Percentiles rank a stretch among this genome's conserved stretches.
These are phyloP conservation scores for Sebastes diaconus DNA, from an alignment of 2,797 vertebrate species.

Conservation along the genomic window DNA sequence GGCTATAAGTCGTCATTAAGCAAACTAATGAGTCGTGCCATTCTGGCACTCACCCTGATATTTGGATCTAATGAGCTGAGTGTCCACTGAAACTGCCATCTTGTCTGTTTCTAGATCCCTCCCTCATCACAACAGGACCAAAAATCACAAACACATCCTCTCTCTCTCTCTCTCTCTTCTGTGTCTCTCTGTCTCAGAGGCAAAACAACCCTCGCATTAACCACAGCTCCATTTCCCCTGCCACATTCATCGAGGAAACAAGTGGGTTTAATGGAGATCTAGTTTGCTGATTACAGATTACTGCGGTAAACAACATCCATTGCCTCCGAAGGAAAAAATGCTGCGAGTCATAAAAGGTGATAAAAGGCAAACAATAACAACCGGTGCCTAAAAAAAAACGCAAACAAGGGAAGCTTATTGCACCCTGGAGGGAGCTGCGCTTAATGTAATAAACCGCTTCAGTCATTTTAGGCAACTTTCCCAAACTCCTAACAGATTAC, in stretches of 20 bases:
- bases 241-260: conserved; percentile 67
- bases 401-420: conserved; percentile 50
- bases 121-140: neutral
- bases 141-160: conserved; percentile 28
- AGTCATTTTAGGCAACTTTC: conserved; percentile 34
- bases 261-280: conserved; percentile 73
- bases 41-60: conserved; percentile 31
- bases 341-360: conserved; percentile 62
- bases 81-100: conserved; percentile 34
- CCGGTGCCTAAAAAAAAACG: conserved; percentile 53
- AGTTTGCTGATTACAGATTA: conserved; percentile 71
- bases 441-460: conserved; percentile 58
- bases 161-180: neutral
- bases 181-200: conserved; percentile 9
- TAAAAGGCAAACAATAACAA: conserved; percentile 73
- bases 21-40: conserved; percentile 50
- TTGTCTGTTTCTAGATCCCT: conserved; percentile 5
- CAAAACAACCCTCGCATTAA: conserved; percentile 63
- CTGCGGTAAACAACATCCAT: conserved; percentile 62
- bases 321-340: conserved; percentile 40
- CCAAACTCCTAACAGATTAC: conserved; percentile 43
- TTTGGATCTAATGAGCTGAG: conserved; percentile 39
- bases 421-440: conserved; percentile 33
- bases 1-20: conserved; percentile 28
- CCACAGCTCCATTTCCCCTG: conserved; percentile 64